A percentile compares a stretch with the other conserved stretches of the same genome.
These are phyloP conservation scores for Ceryle rudis DNA, from an alignment of 2,797 vertebrate genomes.

Conservation along the genomic window DNA sequence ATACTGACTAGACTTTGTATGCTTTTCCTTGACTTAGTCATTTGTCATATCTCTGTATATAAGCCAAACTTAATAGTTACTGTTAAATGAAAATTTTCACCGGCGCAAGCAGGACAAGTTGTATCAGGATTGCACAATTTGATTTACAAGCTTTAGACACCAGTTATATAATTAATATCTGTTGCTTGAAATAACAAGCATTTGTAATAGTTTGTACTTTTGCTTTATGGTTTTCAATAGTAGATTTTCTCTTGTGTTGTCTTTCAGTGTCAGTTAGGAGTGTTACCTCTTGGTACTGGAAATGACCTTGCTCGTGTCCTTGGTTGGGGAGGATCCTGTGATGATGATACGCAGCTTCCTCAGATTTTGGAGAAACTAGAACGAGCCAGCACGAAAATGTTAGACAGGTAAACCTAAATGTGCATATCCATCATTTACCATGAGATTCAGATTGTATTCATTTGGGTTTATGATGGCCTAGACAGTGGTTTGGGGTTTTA, in stretches of 20 bases:
- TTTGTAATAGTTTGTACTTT: neutral
- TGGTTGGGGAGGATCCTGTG: constrained; percentile 96
- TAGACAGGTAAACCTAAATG: constrained; percentile 87
- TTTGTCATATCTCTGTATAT: neutral
- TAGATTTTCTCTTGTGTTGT: constrained; percentile 16
- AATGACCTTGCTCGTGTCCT: constrained; percentile 97
- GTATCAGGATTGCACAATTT: neutral
- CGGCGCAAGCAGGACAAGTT: neutral
- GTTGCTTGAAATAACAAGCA: neutral
- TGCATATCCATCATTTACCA: neutral
- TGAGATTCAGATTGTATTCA: neutral
- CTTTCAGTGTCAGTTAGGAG: constrained; percentile 95
- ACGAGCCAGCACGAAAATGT: constrained; percentile 97
- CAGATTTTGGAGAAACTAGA: constrained; percentile 98
- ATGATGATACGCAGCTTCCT: constrained; percentile 96
- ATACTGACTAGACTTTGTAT: neutral
- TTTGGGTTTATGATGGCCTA: neutral
- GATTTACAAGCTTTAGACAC: neutral
- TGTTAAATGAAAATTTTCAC: neutral
- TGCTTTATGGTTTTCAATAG: neutral
- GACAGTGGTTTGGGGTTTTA: neutral
- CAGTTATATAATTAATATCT: neutral
- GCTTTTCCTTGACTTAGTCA: neutral
- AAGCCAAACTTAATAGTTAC: neutral
- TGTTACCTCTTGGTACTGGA: constrained; percentile 93